Base-by-base conservation (phyloP, 53 echinoderm and acorn worm species). In the Hippasteria phrygiana region DNA sequence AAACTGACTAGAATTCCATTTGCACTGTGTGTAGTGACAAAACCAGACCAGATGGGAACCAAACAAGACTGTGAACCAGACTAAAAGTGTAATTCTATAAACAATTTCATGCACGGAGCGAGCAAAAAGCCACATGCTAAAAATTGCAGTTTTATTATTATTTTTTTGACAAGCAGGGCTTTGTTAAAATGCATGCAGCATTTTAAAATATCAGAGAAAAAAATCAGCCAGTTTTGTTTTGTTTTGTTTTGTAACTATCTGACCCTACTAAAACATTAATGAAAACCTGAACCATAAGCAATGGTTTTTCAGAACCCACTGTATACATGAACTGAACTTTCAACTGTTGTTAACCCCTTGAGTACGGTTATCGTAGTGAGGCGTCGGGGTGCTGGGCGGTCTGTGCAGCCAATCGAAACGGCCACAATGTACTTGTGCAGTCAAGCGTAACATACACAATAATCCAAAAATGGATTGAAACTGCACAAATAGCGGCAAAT, bases 91-190 rank as follows among this genome's bases (percentile, higher is more conserved):
- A 2, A 18, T 67, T 35, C 69, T 14, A 67, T 24, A 59, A 59
- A 33, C 14, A 14, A 20, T 62, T 79, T 53, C 79, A 79, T 79
- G 79, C 79, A 79, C 62, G 79, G 56, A 79, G 79, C 62, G 40
- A 54, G 79, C 69, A 37, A 67, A 79, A 2, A 79, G 79, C 79
- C 13, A 79, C 79, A 79, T 79, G 79, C 79, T 79, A 16, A 28
- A 75, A 33, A 50, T 46, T 40, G 20, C 10, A 1, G 26, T 42
- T 40, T 20, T 37, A 4, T 42, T 18, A 10, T 72, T 7, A 20
- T 77, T 59, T 37, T 78, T 78, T 37, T 39, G 3, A 41, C 73
- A 72, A 72, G 78, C 78, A 78, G 78, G 40, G 78, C 78, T 12
- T 78, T 59, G 54, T n/a, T 34, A 37, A 24, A 77, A 56, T 11